These are phyloP conservation scores for Amphibalanus amphitrite DNA, from an alignment of 1,140 invertebrate genomes.

Conservation along the genomic window DNA sequence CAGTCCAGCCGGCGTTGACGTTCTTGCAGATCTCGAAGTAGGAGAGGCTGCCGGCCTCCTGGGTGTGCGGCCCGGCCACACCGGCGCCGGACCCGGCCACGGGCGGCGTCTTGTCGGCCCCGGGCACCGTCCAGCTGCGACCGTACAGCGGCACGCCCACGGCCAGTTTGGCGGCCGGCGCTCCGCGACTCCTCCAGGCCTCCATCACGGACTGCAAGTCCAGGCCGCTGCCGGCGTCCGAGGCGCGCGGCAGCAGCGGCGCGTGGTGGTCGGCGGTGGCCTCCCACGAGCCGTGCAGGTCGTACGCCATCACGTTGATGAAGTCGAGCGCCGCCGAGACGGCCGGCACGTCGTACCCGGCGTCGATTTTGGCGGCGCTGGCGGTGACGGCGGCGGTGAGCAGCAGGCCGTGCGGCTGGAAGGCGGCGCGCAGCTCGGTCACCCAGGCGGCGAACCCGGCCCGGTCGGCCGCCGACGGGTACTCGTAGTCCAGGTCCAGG, in stretches of 20 bases:
- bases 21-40: too few species aligned
- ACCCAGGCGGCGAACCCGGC: conserved; percentile 27
- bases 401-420: conserved; percentile 26
- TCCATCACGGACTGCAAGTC: conserved; percentile 42
- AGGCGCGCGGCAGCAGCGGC: conserved; percentile 24
- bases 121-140: conserved; percentile 47
- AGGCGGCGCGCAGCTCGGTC: conserved; percentile 23
- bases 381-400: conserved; percentile 37
- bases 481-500: conserved; percentile 48
- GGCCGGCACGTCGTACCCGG: conserved; percentile 30
- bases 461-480: conserved; percentile 64
- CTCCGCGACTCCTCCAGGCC: conserved; percentile 71
- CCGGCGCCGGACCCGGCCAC: conserved; percentile 13
- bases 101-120: conserved; percentile 2
- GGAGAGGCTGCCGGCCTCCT: conserved; percentile 6
- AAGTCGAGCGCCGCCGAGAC: conserved; percentile 30
- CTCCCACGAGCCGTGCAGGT: conserved; percentile 27
- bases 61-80: conserved; percentile 9
- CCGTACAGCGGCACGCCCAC: conserved; percentile 85
- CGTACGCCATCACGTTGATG: conserved; percentile 34
- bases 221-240: conserved; percentile 18
- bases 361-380: conserved; percentile 23
- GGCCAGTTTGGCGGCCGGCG: conserved; percentile 54
- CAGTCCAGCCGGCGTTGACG: too few species aligned
- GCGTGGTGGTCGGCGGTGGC: conserved; percentile 27